Evolutionary conservation across 2,113 vertebrate species (phyloP), one percentile per base, ranked within the genome.

Genomic region (Campylomormyrus numenius): DNA sequence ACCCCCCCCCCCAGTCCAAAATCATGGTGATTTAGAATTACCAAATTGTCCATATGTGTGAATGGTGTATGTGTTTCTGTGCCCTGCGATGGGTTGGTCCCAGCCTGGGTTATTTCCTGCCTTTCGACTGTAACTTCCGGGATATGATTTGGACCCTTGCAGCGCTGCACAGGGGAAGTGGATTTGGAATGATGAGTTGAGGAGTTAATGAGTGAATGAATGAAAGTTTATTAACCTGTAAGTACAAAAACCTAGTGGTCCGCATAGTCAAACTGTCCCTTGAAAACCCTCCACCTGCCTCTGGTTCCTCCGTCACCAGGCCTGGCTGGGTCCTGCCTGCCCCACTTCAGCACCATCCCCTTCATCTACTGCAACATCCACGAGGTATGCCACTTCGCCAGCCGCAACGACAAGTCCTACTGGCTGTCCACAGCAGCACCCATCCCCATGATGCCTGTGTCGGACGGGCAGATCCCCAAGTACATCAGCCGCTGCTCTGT

Each of bases 401-500:
- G 97, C 91, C 95, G 97, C 62, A 99, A 99, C 0, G 98, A 99
- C 94, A 99, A 99, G 87, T 99, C 98, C 91, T 99, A 98, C 93
- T 99, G 98, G 98, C 97, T 99, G 15, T 99, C 98, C 91, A 99
- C 98, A 27, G 96, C 97, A 0, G 97, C 97, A 0, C 96, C 98
- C 13, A 99, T 99, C 88, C 98, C 98, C 92, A 99, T 99, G 98
- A 98, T 98, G 97, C 98, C 98, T 0, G 97, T 99, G 74, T 92
- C 94, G 89, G 96, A 96, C 0, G 10, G 88, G 0, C 95, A 97
- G 94, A 99, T 99, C 87, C 93, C 91, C 0, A 94, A 95, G 58
- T 98, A 99, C 93, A 98, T 99, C 95, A 99, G 98, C 92, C 97
- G 97, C 27, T 99, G 98, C 92, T 97, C 98, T 0, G 98, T 99